Percentiles rank a stretch among this genome's conserved stretches.
Evolutionary conservation across 1,140 invertebrate species (phyloP).

Genomic region (Brachionus paranguensis): DNA sequence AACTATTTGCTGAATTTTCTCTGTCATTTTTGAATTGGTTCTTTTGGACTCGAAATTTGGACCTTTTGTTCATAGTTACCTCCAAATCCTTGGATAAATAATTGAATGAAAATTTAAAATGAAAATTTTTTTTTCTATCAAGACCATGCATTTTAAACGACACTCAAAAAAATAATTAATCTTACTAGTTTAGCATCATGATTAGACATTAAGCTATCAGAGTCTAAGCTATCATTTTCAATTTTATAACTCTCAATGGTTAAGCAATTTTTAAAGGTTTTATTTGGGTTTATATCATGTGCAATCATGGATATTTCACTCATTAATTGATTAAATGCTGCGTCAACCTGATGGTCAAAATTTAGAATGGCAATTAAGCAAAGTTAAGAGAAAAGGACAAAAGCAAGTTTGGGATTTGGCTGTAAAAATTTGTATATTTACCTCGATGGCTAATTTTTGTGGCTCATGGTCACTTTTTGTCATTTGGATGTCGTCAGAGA

Average conservation of each 20-base stretch:
- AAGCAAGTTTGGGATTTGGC: not conserved
- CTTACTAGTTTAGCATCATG: conserved; percentile 17
- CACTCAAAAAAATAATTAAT: not conserved
- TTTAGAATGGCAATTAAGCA: not conserved
- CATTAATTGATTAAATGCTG: conserved; percentile 31
- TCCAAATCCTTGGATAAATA: not conserved
- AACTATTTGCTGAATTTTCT: conserved; percentile 1
- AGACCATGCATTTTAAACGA: not conserved
- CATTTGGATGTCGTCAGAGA: conserved; percentile 49
- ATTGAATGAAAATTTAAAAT: not conserved
- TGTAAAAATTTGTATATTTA: conserved; percentile 35
- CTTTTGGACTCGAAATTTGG: not conserved
- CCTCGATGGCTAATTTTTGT: conserved; percentile 47
- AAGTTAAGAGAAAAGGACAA: not conserved
- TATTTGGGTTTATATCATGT: conserved; percentile 6
- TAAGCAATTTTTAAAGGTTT: conserved; percentile 11
- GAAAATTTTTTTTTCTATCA: not conserved
- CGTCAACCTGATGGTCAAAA: conserved; percentile 6
- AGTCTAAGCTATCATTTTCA: conserved; percentile 17
- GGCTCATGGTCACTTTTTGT: conserved; percentile 50
- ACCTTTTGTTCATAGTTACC: not conserved
- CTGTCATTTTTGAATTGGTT: not conserved
- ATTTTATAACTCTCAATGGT: conserved; percentile 19
- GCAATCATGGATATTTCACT: conserved; percentile 32
- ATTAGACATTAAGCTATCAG: not conserved